Conservation (phyloP, 2,888 invertebrate species). For the Leucoma salicis region DNA sequence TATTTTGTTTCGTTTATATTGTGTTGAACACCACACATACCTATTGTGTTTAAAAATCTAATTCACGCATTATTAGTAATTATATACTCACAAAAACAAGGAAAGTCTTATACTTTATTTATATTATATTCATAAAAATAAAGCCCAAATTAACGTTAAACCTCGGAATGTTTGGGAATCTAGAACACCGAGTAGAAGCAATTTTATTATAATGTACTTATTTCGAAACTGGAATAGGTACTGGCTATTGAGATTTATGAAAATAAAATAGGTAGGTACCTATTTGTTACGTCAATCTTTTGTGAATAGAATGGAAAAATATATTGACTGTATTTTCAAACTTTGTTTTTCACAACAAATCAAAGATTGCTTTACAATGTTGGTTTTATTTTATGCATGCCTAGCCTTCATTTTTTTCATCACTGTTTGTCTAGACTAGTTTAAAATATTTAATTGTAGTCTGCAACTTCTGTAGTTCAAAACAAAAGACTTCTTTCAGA, state of each 20-base stretch:
- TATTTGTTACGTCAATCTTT: slow-evolving; percentile 18
- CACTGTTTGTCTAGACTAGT: too few species aligned
- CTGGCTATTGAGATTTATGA: slow-evolving; percentile 27
- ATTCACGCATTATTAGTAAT: too few species aligned
- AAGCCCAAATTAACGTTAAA: slow-evolving; percentile 55
- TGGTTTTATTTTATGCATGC: too few species aligned
- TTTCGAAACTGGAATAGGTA: slow-evolving; percentile 24
- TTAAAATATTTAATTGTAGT: too few species aligned
- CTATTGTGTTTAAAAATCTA: too few species aligned
- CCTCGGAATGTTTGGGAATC: slow-evolving; percentile 39
- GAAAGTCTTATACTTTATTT: too few species aligned
- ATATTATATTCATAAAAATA: too few species aligned
- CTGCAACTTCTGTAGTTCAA: not conserved
- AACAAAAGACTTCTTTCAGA: not conserved
- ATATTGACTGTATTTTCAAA: slow-evolving; percentile 16
- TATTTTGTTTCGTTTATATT: too few species aligned
- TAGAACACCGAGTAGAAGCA: slow-evolving; percentile 38
- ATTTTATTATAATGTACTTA: too few species aligned
- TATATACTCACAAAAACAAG: too few species aligned
- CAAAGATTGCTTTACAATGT: slow-evolving; percentile 19
- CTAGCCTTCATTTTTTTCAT: too few species aligned
- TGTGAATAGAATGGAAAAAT: slow-evolving; percentile 24
- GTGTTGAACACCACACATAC: too few species aligned
- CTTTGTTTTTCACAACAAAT: slow-evolving; percentile 15
- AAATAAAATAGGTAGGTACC: slow-evolving; percentile 21